These are phyloP conservation scores for Solenopsis fugax DNA, from an alignment of 1,140 invertebrate genomes.

Conservation along the genomic window DNA sequence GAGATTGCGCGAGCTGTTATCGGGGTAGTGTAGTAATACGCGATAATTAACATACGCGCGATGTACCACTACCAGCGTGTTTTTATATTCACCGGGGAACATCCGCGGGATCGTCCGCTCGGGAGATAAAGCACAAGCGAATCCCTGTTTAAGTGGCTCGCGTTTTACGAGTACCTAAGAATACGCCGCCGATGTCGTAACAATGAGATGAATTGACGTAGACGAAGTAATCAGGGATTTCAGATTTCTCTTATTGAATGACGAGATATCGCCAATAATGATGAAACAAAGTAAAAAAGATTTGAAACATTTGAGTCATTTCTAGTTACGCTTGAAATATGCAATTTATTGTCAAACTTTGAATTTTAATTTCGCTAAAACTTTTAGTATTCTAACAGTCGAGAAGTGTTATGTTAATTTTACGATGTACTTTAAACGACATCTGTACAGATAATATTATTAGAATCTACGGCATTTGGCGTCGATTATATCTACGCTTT, in stretches of 20 bases:
- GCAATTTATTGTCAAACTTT: background rate
- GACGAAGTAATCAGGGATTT: slow-evolving; percentile 8
- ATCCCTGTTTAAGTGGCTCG: slow-evolving; percentile 39
- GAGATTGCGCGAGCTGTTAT: slow-evolving; percentile 51
- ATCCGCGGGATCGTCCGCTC: slow-evolving; percentile 3
- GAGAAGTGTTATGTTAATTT: background rate
- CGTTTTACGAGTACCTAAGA: slow-evolving; percentile 43
- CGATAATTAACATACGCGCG: slow-evolving; percentile 61
- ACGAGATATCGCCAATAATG: background rate
- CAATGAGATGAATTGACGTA: slow-evolving; percentile 53
- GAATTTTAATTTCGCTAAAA: background rate
- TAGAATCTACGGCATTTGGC: background rate
- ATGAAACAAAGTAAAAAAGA: background rate
- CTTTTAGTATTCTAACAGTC: background rate
- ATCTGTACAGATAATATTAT: background rate
- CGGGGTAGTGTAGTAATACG: slow-evolving; percentile 32
- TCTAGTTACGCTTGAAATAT: background rate
- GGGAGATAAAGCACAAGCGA: slow-evolving; percentile 58
- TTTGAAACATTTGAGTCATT: background rate
- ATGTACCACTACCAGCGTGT: slow-evolving; percentile 12
- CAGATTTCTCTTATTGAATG: background rate
- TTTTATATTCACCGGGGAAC: slow-evolving; percentile 39
- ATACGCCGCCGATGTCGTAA: slow-evolving; percentile 37
- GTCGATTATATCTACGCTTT: background rate
- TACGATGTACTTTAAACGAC: background rate